Evolutionary conservation across 2,888 invertebrate species (phyloP).

Genomic region (Globia sparganii): DNA sequence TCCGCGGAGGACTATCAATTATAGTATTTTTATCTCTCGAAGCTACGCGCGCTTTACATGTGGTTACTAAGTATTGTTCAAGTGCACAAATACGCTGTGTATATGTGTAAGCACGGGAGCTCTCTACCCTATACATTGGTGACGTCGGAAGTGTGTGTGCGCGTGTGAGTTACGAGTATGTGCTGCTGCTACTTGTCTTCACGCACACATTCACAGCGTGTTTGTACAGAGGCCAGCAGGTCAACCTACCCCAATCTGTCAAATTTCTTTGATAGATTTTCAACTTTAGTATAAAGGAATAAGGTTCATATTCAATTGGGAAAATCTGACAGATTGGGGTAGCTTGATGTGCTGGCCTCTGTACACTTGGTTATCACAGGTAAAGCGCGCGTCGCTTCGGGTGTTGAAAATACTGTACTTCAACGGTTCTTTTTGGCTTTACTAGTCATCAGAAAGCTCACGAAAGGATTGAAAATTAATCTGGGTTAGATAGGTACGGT

Average conservation of each 20-base stretch:
- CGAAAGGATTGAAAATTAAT: background rate
- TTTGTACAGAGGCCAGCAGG: no score
- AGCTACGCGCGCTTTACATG: background rate
- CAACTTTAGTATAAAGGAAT: no score
- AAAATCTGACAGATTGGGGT: no score
- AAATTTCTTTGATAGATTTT: no score
- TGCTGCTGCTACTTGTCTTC: background rate
- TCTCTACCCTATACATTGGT: background rate
- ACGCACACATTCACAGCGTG: background rate
- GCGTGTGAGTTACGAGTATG: no score
- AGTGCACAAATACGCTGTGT: background rate
- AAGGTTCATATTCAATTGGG: no score
- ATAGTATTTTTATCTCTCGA: background rate
- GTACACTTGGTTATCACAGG: background rate
- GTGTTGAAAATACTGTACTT: background rate
- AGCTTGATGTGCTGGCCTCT: no score
- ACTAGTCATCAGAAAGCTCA: background rate
- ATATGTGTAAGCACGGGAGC: background rate
- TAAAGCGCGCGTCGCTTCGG: background rate
- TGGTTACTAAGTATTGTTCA: no score
- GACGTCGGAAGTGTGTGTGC: no score
- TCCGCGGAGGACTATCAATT: background rate
- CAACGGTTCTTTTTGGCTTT: background rate
- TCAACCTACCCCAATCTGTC: no score
- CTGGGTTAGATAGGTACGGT: background rate